phyloP scores from a whole-genome alignment of 2,113 vertebrate species.

The Malurus cyaneus region DNA sequence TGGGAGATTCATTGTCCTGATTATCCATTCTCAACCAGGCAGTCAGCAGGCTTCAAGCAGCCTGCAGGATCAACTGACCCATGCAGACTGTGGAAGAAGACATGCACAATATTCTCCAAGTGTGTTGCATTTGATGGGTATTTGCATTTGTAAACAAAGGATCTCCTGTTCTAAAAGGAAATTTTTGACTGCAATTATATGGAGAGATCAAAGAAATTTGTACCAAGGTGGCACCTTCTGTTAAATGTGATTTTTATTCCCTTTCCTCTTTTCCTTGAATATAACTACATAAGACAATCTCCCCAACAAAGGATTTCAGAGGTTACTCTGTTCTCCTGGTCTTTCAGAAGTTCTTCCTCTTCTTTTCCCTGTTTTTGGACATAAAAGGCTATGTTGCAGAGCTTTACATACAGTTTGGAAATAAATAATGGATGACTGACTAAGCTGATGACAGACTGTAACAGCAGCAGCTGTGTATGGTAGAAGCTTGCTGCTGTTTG shows the following conservation, averaged over 20 bases:
- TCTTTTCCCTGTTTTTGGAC: not conserved
- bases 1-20: not conserved
- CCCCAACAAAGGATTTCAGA: not conserved
- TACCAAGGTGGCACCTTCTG: not conserved
- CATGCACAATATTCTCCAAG: too few species aligned
- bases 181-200: not conserved
- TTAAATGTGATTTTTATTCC: not conserved
- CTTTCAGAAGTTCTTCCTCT: not conserved
- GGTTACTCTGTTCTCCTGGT: not conserved
- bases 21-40: not conserved
- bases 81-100: not conserved
- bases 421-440: slow-evolving; percentile 62
- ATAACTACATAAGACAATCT: not conserved
- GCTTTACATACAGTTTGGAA: slow-evolving; percentile 26
- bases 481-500: not conserved
- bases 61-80: not conserved
- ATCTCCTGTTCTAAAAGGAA: not conserved
- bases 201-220: not conserved
- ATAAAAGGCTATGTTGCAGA: not conserved
- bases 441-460: slow-evolving; percentile 36
- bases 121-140: not conserved
- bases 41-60: not conserved
- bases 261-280: not conserved
- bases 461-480: slow-evolving; percentile 26
- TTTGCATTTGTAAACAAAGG: not conserved